A percentile compares a stretch with the other conserved stretches of the same genome.
Evolutionary conservation across 2,797 vertebrate species (phyloP).

Genomic region (Paratrypauchen microcephalus): DNA sequence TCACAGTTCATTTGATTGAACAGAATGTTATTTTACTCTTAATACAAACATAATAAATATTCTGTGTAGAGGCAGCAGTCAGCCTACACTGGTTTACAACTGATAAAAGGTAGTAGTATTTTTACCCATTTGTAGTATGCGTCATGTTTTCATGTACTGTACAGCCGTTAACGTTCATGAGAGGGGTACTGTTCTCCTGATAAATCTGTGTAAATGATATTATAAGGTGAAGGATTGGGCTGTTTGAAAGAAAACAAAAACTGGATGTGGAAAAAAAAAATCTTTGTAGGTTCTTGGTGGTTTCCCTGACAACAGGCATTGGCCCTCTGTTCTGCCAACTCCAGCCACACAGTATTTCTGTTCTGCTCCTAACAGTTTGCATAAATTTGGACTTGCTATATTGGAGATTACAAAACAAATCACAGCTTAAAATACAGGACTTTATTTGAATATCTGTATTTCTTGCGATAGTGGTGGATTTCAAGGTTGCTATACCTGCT

Average conservation of each 20-base stretch:
- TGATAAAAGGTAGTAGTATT: no score
- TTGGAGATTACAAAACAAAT: no score
- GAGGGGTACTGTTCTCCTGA: background rate
- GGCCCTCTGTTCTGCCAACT: slow-evolving; percentile 66
- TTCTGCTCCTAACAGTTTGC: background rate
- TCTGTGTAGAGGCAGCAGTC: background rate
- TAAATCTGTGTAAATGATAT: background rate
- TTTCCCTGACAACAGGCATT: slow-evolving; percentile 75
- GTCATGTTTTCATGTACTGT: no score
- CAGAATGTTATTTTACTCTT: background rate
- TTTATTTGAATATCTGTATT: background rate
- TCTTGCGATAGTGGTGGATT: background rate
- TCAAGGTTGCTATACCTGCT: no score
- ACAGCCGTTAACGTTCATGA: no score
- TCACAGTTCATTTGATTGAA: background rate
- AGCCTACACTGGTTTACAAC: no score
- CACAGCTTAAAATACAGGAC: background rate
- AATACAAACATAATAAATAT: background rate
- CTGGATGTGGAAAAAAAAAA: slow-evolving; percentile 55
- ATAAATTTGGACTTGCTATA: background rate
- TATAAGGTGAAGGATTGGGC: slow-evolving; percentile 12
- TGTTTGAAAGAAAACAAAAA: slow-evolving; percentile 35
- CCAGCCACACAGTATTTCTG: slow-evolving; percentile 53
- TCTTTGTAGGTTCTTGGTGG: slow-evolving; percentile 72
- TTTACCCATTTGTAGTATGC: no score